Percentiles rank a stretch among this genome's conserved stretches.
These are phyloP conservation scores for Drosophila lowei DNA, from an alignment of 1,140 invertebrate species.

Conservation along the genomic window DNA sequence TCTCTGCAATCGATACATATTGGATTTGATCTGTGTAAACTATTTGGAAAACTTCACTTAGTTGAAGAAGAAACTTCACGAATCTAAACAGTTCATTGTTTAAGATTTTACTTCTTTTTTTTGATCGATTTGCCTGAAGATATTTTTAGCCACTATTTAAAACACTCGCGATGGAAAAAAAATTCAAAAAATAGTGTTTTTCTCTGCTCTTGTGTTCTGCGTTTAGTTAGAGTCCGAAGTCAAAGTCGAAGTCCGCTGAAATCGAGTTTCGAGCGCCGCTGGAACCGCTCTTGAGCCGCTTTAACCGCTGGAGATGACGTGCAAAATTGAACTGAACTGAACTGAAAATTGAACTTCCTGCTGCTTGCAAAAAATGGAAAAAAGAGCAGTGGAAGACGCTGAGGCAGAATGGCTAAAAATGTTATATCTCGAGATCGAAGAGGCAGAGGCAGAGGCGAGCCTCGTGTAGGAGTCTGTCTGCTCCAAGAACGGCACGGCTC, in stretches of 20 bases:
- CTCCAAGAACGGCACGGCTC: conserved; percentile 37
- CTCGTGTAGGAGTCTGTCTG: conserved; percentile 71
- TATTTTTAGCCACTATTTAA: conserved; percentile 29
- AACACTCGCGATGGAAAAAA: conserved; percentile 29
- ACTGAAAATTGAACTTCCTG: conserved; percentile 77
- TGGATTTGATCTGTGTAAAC: conserved; percentile 18
- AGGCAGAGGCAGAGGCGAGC: conserved; percentile 27
- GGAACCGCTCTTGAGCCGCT: conserved; percentile 32
- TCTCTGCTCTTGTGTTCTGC: conserved; percentile 33
- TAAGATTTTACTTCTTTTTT: conserved; percentile 18
- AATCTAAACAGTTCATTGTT: conserved; percentile 61
- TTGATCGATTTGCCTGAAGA: conserved; percentile 19
- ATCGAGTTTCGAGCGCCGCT: conserved; percentile 40
- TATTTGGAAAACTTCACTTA: conserved; percentile 36
- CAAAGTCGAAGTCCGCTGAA: conserved; percentile 5
- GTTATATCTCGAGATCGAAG: conserved; percentile 45
- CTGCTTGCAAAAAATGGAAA: conserved; percentile 57
- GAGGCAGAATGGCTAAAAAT: conserved; percentile 27
- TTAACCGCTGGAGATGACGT: conserved; percentile 79
- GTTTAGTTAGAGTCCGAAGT: conserved; percentile 32
- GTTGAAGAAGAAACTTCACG: conserved; percentile 34
- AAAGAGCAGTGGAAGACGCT: conserved; percentile 15
- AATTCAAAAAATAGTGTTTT: conserved; percentile 11
- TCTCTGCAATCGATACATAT: conserved; percentile 72
- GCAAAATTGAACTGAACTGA: conserved; percentile 80